These are phyloP conservation scores for Azemiops feae DNA, from an alignment of 2,113 vertebrate species.

Conservation along the genomic window DNA sequence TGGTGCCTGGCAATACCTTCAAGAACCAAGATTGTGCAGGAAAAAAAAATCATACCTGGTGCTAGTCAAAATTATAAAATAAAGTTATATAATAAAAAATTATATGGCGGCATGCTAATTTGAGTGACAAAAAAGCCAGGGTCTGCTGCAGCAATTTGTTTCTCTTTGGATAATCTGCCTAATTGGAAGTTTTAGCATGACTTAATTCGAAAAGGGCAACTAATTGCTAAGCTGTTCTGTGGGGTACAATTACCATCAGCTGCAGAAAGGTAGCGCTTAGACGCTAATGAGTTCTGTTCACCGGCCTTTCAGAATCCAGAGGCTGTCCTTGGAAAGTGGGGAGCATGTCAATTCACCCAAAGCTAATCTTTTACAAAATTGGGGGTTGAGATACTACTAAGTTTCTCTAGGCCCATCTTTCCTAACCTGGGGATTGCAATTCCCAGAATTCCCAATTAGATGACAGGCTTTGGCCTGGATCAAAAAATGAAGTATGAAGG, in stretches of 20 bases:
- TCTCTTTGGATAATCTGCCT: neutral
- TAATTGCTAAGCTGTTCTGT: conserved; percentile 2
- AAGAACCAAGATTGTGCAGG: neutral
- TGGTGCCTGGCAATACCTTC: neutral
- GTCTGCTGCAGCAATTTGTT: neutral
- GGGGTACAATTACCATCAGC: neutral
- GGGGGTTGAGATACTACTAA: neutral
- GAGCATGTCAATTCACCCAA: neutral
- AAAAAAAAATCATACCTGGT: neutral
- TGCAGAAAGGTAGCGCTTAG: neutral
- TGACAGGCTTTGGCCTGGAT: neutral
- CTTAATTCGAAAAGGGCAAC: neutral
- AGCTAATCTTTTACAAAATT: neutral
- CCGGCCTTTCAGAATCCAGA: neutral
- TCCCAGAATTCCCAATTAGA: neutral
- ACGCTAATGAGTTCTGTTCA: neutral
- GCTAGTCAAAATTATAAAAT: neutral
- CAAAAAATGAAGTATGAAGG: neutral
- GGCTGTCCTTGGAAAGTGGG: neutral
- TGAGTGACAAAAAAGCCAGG: neutral
- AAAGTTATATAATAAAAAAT: neutral
- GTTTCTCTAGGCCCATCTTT: neutral
- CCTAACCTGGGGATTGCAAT: neutral
- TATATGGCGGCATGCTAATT: neutral
- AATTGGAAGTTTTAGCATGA: conserved; percentile 8